Base-by-base conservation (phyloP, 2,113 vertebrate species). In the Ursus arctos region DNA sequence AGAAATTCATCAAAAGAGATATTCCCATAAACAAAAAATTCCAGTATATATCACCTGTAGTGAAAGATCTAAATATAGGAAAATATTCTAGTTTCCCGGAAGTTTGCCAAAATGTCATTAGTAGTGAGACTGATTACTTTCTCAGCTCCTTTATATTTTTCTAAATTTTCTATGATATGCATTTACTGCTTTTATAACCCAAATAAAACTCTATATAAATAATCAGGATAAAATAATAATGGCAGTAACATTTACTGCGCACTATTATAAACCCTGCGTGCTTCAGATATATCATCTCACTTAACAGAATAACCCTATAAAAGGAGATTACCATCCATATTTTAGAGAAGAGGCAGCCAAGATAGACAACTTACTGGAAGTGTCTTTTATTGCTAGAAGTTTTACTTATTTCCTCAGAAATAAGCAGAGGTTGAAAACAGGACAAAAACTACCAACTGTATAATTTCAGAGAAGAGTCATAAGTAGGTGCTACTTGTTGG, bases 161-260 rank as follows among this genome's bases (percentile, higher is more conserved):
- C 33, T 43, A 61, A 51, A 72, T 28, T 94, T 92, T 90, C 71
- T 76, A 80, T 51, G 15, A 57, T 43, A 65, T 4, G 4, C 14
- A 65, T 71, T 77, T 93, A 96, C 5, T 94, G 31, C 16, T 55
- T 97, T 81, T 53, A 85, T 1, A 95, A 67, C 21, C n/a, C 15
- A 2, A 89, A 82, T 76, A 87, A 79, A 96, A 95, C 83, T n/a
- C 51, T 74, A 49, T 77, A 88, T 65, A 49, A 82, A 88, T 65
- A 36, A 95, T 16, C 4, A 80, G 18, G 49, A 83, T 72, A 72
- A 77, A 93, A 28, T 33, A 43, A 7, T 19, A 74, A 88, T 4
- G 53, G 19, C 33, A 79, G 6, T 21, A 90, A 61, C 24, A 87
- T 51, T 87, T 87, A 83, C 1, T 87, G 40, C 87, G 61, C 49